Percentiles rank a stretch among this genome's conserved stretches.
Conservation (phyloP, 2,888 invertebrate genomes). For the Coecobrya sp. region DNA sequence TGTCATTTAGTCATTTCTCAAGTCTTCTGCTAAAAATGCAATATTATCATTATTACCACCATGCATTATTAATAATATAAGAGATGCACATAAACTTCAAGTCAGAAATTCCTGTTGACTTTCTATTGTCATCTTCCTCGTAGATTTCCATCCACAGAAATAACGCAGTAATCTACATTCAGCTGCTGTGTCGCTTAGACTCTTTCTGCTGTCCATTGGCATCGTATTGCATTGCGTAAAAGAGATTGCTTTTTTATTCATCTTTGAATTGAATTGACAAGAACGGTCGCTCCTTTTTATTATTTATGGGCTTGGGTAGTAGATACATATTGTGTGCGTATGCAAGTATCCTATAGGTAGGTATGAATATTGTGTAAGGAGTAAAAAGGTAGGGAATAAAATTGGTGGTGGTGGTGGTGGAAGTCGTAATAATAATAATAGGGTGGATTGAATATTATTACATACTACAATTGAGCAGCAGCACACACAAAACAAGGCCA, state of each 20-base stretch:
- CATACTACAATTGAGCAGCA: slow-evolving; percentile 56
- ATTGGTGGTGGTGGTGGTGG: slow-evolving; percentile 33
- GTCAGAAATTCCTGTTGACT: slow-evolving; percentile 52
- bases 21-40: slow-evolving; percentile 68
- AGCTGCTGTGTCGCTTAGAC: slow-evolving; percentile 4
- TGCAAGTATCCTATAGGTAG: neutral
- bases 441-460: slow-evolving; percentile 76
- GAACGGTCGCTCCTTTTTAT: slow-evolving; percentile 49
- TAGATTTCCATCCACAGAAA: neutral
- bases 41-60: slow-evolving; percentile 72
- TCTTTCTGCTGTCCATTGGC: slow-evolving; percentile 4
- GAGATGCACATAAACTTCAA: slow-evolving; percentile 29
- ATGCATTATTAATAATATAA: slow-evolving; percentile 2
- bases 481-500: slow-evolving; percentile 40
- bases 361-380: neutral
- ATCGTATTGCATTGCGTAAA: slow-evolving; percentile 32
- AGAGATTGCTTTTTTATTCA: slow-evolving; percentile 61
- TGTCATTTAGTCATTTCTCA: slow-evolving; percentile 43
- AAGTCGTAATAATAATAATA: slow-evolving; percentile 65
- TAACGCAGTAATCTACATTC: slow-evolving; percentile 9
- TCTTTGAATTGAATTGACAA: slow-evolving; percentile 61
- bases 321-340: slow-evolving; percentile 21
- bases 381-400: slow-evolving; percentile 15
- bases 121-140: slow-evolving; percentile 49
- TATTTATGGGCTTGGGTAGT: slow-evolving; percentile 52